phyloP scores from a whole-genome alignment of 2,113 vertebrate genomes.

The Ophthalmolycus amberensis region DNA sequence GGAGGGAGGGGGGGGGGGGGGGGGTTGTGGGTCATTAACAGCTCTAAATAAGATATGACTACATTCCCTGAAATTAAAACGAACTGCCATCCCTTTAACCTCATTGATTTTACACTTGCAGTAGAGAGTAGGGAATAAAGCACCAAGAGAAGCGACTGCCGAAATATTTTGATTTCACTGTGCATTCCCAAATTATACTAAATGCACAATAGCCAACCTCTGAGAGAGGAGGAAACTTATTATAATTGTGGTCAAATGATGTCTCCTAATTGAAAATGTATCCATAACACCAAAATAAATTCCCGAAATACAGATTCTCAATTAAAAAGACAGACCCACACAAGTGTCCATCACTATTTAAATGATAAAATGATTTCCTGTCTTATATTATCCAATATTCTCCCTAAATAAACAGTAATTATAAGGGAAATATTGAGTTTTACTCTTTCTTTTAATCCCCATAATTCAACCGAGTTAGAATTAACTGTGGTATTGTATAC shows the following conservation, averaged over 20 bases:
- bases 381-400: neutral
- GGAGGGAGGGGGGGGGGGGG: neutral
- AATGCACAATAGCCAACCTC: neutral
- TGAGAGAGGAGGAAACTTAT: neutral
- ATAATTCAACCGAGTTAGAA: neutral
- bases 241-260: neutral
- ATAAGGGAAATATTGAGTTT: neutral
- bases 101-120: slow-evolving; percentile 41
- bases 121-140: neutral
- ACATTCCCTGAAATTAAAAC: slow-evolving; percentile 31
- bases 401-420: slow-evolving; percentile 1
- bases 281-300: neutral
- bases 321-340: neutral
- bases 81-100: slow-evolving; percentile 37
- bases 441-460: neutral
- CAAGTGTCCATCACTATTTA: neutral
- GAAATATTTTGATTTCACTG: neutral
- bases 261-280: neutral
- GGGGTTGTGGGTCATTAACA: slow-evolving; percentile 20
- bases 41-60: slow-evolving; percentile 39
- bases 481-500: neutral
- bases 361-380: neutral
- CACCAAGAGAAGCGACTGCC: neutral
- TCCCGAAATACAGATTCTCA: neutral
- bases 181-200: neutral